Base-by-base conservation (phyloP, 2,888 invertebrate species). In the Argynnis bischoffii region DNA sequence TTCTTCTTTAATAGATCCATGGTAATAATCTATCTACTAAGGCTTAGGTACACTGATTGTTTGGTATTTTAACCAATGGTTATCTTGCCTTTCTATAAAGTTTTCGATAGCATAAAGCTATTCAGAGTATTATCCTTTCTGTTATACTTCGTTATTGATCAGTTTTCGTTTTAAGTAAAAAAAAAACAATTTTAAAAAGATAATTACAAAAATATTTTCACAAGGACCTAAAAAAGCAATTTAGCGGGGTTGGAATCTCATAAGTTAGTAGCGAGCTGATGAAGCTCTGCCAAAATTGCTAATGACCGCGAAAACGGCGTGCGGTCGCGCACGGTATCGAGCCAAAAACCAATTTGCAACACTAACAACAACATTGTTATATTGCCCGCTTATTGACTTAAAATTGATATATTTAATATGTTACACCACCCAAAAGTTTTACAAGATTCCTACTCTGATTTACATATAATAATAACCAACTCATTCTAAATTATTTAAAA, bases 221-320 rank as follows among this genome's bases (percentile, higher is more conserved):
- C 66, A 63, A 67, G 70, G 67, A 61, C 65, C 72, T 71, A 66
- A 71, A 61, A 74, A 76, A 76, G 76, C 79, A 79, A 79, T 81
- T 78, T 78, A 74, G 75, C 70, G 70, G 75, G 72, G 69, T 74
- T 79, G 81, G 79, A 81, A 83, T 85, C 83, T 85, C 85, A 82
- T 87, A 88, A 88, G 86, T 89, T 85, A 82, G 81, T 81, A 79
- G 78, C 77, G 77, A 77, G 77, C 79, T 79, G 79, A 80, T 80
- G 83, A 78, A 78, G 82, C 81, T 84, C 85, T 89, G 91, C 91
- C 91, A 91, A 92, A 90, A 90, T 85, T 86, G 90, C 85, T 91
- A 90, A 91, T 90, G 90, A 89, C 87, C 88, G 87, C 86, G 87
- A 83, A 78, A 77, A 83, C 80, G 80, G 81, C 80, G 82, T 81